These are phyloP conservation scores for Drosophila quadrilineata DNA, from an alignment of 1,140 invertebrate species.

Conservation along the genomic window DNA sequence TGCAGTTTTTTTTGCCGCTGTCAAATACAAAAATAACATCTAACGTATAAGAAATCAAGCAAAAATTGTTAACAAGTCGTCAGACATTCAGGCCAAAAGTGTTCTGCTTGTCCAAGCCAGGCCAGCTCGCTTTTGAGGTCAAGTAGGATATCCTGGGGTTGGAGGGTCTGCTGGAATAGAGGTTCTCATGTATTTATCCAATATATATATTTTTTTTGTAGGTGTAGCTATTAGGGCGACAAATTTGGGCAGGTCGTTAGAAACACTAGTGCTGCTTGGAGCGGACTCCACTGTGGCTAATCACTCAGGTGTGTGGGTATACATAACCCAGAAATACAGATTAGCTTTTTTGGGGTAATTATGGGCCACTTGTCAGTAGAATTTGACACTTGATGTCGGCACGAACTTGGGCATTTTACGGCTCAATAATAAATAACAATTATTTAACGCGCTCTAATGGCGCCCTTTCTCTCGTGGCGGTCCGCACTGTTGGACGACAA, in stretches of 20 bases:
- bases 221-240: background rate
- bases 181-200: background rate
- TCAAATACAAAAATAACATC: slow-evolving; percentile 20
- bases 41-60: slow-evolving; percentile 4
- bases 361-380: slow-evolving; percentile 31
- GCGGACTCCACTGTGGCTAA: background rate
- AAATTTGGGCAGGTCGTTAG: slow-evolving; percentile 4
- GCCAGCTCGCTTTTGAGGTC: background rate
- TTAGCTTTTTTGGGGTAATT: slow-evolving; percentile 36
- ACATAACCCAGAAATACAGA: slow-evolving; percentile 1
- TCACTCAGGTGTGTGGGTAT: background rate
- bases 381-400: slow-evolving; percentile 29
- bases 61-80: slow-evolving; percentile 4
- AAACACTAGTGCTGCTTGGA: background rate
- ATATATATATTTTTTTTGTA: slow-evolving; percentile 1
- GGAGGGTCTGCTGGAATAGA: too few species aligned
- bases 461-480: background rate
- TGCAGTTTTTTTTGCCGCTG: background rate
- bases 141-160: background rate
- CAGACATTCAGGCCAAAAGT: slow-evolving; percentile 10
- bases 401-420: slow-evolving; percentile 33
- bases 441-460: slow-evolving; percentile 44
- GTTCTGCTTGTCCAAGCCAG: background rate
- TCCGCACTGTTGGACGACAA: slow-evolving; percentile 8
- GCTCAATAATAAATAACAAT: slow-evolving; percentile 63